These are phyloP conservation scores for Chrysemys picta DNA, from an alignment of 2,113 vertebrate genomes.

Conservation along the genomic window DNA sequence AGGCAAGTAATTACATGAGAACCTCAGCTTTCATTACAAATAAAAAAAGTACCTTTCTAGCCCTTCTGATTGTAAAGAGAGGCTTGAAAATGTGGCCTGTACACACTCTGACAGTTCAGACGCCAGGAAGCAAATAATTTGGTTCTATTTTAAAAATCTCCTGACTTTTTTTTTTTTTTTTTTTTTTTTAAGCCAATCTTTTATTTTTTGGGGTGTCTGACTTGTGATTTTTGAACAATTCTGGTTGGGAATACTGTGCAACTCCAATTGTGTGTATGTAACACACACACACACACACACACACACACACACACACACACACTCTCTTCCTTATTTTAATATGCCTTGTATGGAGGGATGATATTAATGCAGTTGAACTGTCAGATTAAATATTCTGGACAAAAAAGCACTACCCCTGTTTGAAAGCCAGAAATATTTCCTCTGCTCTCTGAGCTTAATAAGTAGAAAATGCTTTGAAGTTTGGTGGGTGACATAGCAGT, in stretches of 20 bases:
- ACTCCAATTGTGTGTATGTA: background rate
- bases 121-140: background rate
- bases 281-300: background rate
- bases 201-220: background rate
- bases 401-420: fast-evolving
- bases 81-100: background rate
- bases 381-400: fast-evolving
- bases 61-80: background rate
- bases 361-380: fast-evolving
- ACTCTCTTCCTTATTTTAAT: background rate
- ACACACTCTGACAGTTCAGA: background rate
- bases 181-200: background rate
- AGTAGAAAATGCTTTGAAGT: background rate
- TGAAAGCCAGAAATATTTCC: background rate
- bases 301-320: background rate
- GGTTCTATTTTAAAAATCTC: background rate
- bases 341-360: background rate
- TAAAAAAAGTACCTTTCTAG: too few relatives aligned
- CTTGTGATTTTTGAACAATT: background rate
- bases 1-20: background rate
- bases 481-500: fast-evolving
- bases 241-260: background rate
- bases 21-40: background rate
- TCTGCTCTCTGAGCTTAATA: fast-evolving
- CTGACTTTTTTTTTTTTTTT: background rate